Evolutionary conservation across 2,888 invertebrate species (phyloP), one percentile per base, ranked within the genome.

Genomic region (Athalia circularis): DNA sequence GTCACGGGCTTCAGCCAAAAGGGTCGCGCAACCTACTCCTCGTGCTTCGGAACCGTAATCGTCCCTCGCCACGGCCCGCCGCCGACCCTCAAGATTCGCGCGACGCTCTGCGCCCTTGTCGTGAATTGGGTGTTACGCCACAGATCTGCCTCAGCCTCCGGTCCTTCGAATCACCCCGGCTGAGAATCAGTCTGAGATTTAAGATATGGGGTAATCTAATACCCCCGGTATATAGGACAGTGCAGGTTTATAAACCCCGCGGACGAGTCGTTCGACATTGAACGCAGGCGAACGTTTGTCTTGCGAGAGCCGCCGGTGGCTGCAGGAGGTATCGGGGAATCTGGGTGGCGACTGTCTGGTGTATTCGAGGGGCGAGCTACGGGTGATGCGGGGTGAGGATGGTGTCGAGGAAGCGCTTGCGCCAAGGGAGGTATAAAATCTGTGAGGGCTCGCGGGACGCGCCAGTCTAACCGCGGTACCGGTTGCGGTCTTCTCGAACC

Each of bases 391-490:
- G 6, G 62, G 79, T 65, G 81, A 81, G 77, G 81, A 75, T 75
- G 77, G 76, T 79, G 80, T 79, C 80, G 80, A 80, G 54, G 29
- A 77, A 11, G 82, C 84, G 84, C 82, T 62, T 80, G 82, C 83
- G 81, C 81, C 75, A 65, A 65, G 62, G 77, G 54, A 61, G 72
- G 79, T 85, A 84, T 84, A 85, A 85, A 82, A 83, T 80, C 74
- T 80, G 61, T 77, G 79, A 77, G 79, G 80, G 81, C 81, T 77
- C 83, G 81, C 81, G 80, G 81, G 82, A 79, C 79, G 81, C 81
- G 86, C 82, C 84, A 87, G 87, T 87, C 84, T 81, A 70, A 84
- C 84, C 86, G 76, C 84, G 82, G 83, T 85, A 79, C 80, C 83
- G 84, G 83, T 80, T 80, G 83, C 80, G 81, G 80, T 67, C 59